Evolutionary conservation across 2,113 vertebrate genomes (phyloP).

Genomic region (Equus quagga): DNA sequence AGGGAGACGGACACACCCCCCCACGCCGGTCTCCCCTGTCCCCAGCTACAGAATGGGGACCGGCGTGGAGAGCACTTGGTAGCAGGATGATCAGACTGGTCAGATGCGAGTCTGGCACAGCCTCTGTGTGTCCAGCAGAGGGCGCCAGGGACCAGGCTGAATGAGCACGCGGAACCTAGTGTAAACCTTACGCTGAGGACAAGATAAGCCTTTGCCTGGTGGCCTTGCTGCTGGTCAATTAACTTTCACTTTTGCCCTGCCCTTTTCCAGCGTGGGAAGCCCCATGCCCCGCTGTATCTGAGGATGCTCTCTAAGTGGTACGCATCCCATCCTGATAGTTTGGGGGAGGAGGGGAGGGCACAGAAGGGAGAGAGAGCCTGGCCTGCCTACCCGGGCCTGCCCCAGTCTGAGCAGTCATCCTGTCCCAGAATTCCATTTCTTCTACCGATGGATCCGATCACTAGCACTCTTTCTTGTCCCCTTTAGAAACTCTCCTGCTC

Average conservation of each 20-base stretch:
- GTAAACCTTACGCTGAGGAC: neutral
- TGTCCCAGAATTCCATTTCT: neutral
- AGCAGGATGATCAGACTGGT: neutral
- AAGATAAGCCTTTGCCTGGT: neutral
- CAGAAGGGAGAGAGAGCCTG: neutral
- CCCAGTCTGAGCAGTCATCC: neutral
- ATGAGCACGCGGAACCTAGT: accelerated
- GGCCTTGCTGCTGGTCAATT: neutral
- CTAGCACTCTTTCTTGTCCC: neutral
- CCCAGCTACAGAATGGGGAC: neutral
- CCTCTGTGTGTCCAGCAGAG: constrained; percentile 72
- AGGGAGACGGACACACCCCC: neutral
- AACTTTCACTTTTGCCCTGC: constrained; percentile 18
- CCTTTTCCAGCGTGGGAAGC: constrained; percentile 6
- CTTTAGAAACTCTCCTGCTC: constrained; percentile 22
- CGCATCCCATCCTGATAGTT: neutral
- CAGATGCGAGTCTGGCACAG: neutral
- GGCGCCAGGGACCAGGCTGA: constrained; percentile 68
- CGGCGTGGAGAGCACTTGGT: neutral
- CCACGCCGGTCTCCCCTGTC: neutral
- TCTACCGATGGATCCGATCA: neutral
- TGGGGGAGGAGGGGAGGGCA: neutral
- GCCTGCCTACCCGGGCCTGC: neutral
- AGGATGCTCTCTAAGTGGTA: neutral
- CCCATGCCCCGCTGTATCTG: neutral